Conservation (phyloP, 2,797 vertebrate genomes). For the Halcyon badia region DNA sequence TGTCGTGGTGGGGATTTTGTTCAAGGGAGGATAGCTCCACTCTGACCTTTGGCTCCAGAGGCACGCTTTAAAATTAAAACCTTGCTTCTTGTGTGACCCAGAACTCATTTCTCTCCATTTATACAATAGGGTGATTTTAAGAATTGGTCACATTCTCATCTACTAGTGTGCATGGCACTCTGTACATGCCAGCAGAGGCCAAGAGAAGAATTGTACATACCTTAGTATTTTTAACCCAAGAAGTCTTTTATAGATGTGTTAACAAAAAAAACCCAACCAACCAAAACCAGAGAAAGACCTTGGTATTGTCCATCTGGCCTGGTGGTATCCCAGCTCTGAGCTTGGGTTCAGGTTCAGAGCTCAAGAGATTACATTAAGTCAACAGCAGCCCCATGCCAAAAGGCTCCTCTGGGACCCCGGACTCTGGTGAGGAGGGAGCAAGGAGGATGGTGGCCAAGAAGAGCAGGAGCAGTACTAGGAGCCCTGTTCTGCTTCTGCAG, state of each 20-base stretch:
- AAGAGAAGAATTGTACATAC: neutral
- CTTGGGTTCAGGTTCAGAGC: neutral
- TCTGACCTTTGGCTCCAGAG: conserved; percentile 47
- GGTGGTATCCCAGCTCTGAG: neutral
- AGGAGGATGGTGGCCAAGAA: neutral
- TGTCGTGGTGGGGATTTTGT: conserved; percentile 47
- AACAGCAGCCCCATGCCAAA: neutral
- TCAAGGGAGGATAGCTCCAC: conserved; percentile 22
- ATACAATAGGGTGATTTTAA: neutral
- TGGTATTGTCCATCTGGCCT: neutral
- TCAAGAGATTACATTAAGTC: neutral
- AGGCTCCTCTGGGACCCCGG: neutral
- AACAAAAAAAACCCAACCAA: neutral
- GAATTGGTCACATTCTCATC: neutral
- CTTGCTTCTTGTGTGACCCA: conserved; percentile 8
- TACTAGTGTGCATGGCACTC: neutral
- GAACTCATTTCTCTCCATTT: conserved; percentile 18
- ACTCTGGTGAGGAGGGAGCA: neutral
- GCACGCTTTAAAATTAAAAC: conserved; percentile 41
- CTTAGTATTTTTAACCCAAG: neutral
- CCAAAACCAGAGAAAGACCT: neutral
- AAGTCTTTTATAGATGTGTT: neutral
- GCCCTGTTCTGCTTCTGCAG: neutral
- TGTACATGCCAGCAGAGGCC: neutral
- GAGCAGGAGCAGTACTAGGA: neutral